Conservation (phyloP, 2,888 invertebrate species). For the Conistra vaccinii region DNA sequence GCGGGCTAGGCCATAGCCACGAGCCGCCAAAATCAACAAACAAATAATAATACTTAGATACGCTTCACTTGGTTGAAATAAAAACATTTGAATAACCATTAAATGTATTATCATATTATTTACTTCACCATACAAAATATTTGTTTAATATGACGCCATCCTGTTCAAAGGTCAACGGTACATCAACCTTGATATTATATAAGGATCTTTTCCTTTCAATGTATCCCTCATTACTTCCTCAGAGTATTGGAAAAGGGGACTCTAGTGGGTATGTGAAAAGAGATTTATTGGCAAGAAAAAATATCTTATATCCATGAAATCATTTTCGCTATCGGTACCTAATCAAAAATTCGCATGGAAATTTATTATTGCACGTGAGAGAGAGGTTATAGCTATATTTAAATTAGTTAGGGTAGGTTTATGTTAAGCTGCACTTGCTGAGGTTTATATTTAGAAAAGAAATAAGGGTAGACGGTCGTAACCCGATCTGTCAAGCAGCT, state of each 20-base stretch:
- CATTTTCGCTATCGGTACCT: background rate
- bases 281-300: constrained; percentile 37
- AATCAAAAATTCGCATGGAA: constrained; percentile 20
- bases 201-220: constrained; percentile 48
- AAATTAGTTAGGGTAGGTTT: background rate
- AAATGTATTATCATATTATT: constrained; percentile 1
- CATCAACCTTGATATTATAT: constrained; percentile 21
- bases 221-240: constrained; percentile 45
- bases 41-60: no score
- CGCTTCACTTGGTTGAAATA: no score
- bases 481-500: no score
- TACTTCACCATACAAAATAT: constrained; percentile 13
- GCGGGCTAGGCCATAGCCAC: no score
- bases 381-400: background rate
- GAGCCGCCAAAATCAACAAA: no score
- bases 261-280: constrained; percentile 37
- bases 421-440: background rate
- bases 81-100: no score
- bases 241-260: constrained; percentile 49
- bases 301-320: constrained; percentile 21
- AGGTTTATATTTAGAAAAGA: no score
- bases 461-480: no score
- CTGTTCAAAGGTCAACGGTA: constrained; percentile 27
- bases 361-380: constrained; percentile 18
- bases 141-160: constrained; percentile 31